A percentile compares a stretch with the other conserved stretches of the same genome.
phyloP scores from a whole-genome alignment of 1,140 invertebrate species.

The Limonius californicus region DNA sequence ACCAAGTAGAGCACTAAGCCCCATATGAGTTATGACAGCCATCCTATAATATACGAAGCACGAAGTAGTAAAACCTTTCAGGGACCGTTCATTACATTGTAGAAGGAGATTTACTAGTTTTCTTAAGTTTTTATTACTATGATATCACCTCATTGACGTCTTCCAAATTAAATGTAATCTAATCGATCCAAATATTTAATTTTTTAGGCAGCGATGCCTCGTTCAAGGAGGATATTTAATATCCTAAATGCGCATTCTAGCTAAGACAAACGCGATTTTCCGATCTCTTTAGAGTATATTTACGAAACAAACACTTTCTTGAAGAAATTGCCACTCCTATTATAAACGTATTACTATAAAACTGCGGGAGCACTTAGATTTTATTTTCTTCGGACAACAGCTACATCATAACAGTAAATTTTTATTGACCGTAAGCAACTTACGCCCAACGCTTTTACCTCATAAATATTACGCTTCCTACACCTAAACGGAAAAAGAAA shows the following conservation, averaged over 20 bases:
- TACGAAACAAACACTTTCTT: too few relatives aligned
- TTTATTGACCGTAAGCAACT: neutral
- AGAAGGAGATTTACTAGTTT: neutral
- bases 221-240: too few relatives aligned
- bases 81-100: neutral
- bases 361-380: neutral
- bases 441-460: neutral
- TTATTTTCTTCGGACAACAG: neutral
- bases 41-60: constrained; percentile 3
- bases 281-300: too few relatives aligned
- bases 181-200: too few relatives aligned
- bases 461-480: neutral
- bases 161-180: too few relatives aligned
- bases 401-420: neutral
- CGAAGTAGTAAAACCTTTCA: constrained; percentile 1
- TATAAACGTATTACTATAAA: too few relatives aligned
- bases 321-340: too few relatives aligned
- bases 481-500: too few relatives aligned
- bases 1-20: constrained; percentile 10
- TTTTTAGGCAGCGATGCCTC: too few relatives aligned
- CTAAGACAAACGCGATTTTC: too few relatives aligned
- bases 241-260: too few relatives aligned
- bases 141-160: too few relatives aligned
- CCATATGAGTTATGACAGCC: constrained; percentile 17
- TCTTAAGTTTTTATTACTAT: neutral